A percentile compares a stretch with the other conserved stretches of the same genome.
These are phyloP conservation scores for Takifugu rubripes DNA, from an alignment of 2,797 vertebrate species.

Conservation along the genomic window DNA sequence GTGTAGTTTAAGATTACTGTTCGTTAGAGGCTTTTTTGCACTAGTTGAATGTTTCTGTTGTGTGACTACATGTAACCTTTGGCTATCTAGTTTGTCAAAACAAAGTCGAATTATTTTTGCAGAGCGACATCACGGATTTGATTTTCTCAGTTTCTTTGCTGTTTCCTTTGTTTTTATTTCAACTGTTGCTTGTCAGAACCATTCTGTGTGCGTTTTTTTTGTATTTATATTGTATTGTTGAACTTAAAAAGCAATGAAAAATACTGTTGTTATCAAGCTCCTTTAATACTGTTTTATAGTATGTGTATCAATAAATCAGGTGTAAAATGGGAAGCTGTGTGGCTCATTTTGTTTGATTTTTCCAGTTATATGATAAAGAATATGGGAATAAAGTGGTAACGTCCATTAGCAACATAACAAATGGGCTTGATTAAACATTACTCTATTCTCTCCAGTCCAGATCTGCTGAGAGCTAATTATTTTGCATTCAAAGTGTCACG, in stretches of 20 bases:
- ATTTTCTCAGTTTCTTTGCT: slow-evolving; percentile 70
- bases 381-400: neutral
- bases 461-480: slow-evolving; percentile 2
- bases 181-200: slow-evolving; percentile 74
- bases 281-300: slow-evolving; percentile 91
- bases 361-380: neutral
- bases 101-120: slow-evolving; percentile 77
- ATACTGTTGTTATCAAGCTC: slow-evolving; percentile 81
- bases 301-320: slow-evolving; percentile 84
- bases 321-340: slow-evolving; percentile 60
- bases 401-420: neutral
- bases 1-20: slow-evolving; percentile 76
- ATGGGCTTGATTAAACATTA: neutral
- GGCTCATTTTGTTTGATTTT: neutral
- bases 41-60: slow-evolving; percentile 78
- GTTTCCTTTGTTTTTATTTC: slow-evolving; percentile 71
- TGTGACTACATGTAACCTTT: slow-evolving; percentile 72
- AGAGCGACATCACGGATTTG: slow-evolving; percentile 67
- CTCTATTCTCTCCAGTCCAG: neutral
- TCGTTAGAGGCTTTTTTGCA: slow-evolving; percentile 82
- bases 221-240: slow-evolving; percentile 83
- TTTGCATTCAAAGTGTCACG: neutral
- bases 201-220: slow-evolving; percentile 68
- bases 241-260: slow-evolving; percentile 77
- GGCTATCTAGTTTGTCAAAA: slow-evolving; percentile 72